Base-by-base conservation (phyloP, 2,888 invertebrate species). In the Epinotia bilunana region DNA sequence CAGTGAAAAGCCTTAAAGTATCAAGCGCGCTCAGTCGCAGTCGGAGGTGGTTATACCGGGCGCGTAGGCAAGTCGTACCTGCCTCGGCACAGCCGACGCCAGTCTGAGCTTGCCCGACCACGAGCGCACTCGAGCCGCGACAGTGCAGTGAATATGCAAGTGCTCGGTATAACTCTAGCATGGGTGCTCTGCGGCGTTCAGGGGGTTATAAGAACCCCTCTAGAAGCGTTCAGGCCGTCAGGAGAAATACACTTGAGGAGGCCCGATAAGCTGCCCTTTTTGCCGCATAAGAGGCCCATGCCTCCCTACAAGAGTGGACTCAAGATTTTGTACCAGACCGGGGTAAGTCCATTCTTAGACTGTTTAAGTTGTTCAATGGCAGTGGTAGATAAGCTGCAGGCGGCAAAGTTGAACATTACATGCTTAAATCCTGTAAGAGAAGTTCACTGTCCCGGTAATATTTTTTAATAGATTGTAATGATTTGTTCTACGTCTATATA, bases 281-380 rank as follows among this genome's bases (percentile, higher is more conserved):
- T 90, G 78, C 92, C 91, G 72, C 92, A 95, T 85, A 94, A 95
- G 87, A 94, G 93, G 86, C 91, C 94, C 84, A 89, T 90, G 84
- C 80, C 90, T 81, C 91, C 93, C 80, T 91, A 94, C 79, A 94
- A 92, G 83, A 91, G 90, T 80, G 91, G 94, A 77, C 93, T 95
- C 74, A 95, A 95, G 88, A 95, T 97, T 80, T 94, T 97, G 77
- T 97, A 97, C 88, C 97, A 96, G 91, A 95, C 95, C 77, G 96
- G 96, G 95, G 96, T 96, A 90, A 96, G 96, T 95, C 70, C 64
- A 43, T 73, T 53, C 61, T 58, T n/a, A 28, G 23, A 18, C 61
- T n/a, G n/a, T 7, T 53, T 53, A n/a, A 49, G 4, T 13, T 49
- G 3, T 49, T 49, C 12, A 16, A 49, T 49, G 49, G 13, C 0